Conservation (phyloP, 2,113 vertebrate genomes). For the Ailuropoda melanoleuca region DNA sequence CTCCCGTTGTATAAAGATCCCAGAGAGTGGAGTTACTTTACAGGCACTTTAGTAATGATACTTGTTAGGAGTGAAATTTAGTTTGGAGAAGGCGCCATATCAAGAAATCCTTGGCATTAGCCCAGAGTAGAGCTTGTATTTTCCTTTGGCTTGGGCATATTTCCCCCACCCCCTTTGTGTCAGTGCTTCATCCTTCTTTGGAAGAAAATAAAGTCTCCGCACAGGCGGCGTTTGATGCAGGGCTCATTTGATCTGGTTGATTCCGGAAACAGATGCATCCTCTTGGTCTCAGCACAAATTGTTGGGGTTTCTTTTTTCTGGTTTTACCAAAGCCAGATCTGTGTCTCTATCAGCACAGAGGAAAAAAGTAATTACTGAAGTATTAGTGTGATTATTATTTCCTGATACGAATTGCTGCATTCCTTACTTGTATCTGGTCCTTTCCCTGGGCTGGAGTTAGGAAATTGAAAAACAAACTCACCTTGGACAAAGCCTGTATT, state of each 20-base stretch:
- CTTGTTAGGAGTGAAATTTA: not conserved
- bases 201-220: conserved; percentile 47
- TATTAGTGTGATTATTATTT: conserved; percentile 89
- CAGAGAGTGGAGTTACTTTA: not conserved
- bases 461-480: conserved; percentile 39
- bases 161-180: not conserved
- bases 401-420: conserved; percentile 84
- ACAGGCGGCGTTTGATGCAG: conserved; percentile 76
- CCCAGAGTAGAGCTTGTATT: conserved; percentile 65
- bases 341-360: conserved; percentile 82
- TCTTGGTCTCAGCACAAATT: conserved; percentile 83
- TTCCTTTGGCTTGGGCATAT: conserved; percentile 33
- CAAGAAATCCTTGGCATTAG: conserved; percentile 69
- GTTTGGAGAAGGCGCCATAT: not conserved
- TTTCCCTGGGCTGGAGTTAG: not conserved
- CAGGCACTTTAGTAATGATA: not conserved
- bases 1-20: not conserved
- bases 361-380: conserved; percentile 88
- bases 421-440: conserved; percentile 71
- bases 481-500: not conserved
- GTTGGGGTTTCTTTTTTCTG: conserved; percentile 69
- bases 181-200: conserved; percentile 75
- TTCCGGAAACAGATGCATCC: conserved; percentile 89
- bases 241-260: conserved; percentile 80
- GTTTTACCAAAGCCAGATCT: conserved; percentile 81